phyloP scores from a whole-genome alignment of 2,113 vertebrate genomes.

The Vidua chalybeata region DNA sequence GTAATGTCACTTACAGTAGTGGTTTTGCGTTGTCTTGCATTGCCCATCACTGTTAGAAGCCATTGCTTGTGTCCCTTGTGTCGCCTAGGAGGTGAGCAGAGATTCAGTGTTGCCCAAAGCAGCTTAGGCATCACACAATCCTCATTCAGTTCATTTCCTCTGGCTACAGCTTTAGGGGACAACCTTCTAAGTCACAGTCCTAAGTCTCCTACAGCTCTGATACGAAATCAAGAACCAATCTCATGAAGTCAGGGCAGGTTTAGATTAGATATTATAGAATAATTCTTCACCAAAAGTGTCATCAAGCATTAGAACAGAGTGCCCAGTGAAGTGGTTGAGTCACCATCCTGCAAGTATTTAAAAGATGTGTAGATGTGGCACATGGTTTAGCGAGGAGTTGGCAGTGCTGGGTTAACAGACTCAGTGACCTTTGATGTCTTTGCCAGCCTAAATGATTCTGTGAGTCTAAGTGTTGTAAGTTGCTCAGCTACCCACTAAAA shows the following conservation, averaged over 20 bases:
- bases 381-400: not conserved
- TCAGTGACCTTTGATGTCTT: not conserved
- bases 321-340: no score
- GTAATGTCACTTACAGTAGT: rapidly evolving
- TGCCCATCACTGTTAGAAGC: not conserved
- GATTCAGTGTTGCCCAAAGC: not conserved
- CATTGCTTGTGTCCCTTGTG: not conserved
- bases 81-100: not conserved
- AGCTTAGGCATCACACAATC: not conserved
- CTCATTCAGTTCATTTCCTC: not conserved
- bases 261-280: not conserved
- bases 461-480: not conserved
- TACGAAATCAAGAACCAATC: not conserved
- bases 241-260: not conserved
- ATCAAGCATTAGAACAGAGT: not conserved
- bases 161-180: not conserved
- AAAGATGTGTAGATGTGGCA: not conserved
- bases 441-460: not conserved
- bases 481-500: not conserved
- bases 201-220: not conserved
- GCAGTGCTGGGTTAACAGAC: not conserved
- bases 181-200: not conserved
- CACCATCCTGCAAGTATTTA: not conserved
- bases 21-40: not conserved
- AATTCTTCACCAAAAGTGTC: not conserved